Evolutionary conservation across 1,140 invertebrate species (phyloP).

Genomic region (Megalopta genalis): DNA sequence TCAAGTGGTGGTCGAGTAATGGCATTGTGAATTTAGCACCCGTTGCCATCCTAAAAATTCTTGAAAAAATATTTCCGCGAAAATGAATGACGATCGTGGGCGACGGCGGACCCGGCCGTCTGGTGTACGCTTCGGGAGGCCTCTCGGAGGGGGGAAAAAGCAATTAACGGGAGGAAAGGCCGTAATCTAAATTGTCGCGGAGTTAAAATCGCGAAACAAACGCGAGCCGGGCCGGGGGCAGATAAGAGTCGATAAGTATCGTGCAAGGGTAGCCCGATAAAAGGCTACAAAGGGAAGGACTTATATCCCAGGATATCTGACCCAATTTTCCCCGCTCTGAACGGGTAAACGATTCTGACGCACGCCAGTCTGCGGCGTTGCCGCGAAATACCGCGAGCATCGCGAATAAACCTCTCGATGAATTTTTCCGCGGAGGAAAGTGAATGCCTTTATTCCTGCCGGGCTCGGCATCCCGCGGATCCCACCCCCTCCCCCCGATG

Average conservation of each 20-base stretch:
- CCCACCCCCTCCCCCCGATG: not conserved
- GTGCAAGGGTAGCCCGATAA: constrained; percentile 28
- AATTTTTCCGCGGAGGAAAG: not conserved
- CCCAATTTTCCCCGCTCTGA: constrained; percentile 24
- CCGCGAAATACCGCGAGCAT: constrained; percentile 31
- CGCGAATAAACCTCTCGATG: constrained; percentile 27
- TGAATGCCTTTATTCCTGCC: not conserved
- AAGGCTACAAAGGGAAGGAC: constrained; percentile 28
- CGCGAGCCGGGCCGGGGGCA: no score
- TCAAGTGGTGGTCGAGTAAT: no score
- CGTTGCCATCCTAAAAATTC: no score
- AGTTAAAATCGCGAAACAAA: constrained; percentile 21
- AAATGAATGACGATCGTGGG: no score
- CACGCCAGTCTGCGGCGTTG: constrained; percentile 30
- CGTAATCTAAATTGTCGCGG: constrained; percentile 7
- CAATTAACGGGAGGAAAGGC: not conserved
- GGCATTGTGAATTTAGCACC: no score
- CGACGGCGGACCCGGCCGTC: no score
- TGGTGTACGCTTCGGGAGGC: no score
- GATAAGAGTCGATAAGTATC: constrained; percentile 21
- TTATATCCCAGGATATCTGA: constrained; percentile 30
- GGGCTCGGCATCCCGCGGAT: not conserved
- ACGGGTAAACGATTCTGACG: constrained; percentile 32
- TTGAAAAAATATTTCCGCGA: no score
- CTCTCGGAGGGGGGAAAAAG: not conserved